phyloP scores from a whole-genome alignment of 2,888 invertebrate species.

The Nemurella pictetii region DNA sequence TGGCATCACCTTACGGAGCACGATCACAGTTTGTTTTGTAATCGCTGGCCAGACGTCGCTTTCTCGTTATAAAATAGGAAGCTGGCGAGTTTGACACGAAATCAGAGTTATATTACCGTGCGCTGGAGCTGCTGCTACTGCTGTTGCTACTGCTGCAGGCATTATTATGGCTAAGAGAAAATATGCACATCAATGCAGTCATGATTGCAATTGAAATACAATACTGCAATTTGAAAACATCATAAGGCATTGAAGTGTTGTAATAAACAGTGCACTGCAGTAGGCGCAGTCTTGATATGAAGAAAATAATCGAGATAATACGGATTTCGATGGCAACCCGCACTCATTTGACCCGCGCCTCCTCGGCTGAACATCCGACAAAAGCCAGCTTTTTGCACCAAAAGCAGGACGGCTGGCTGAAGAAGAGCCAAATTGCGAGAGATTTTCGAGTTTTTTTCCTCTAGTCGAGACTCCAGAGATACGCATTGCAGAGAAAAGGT shows the following conservation, averaged over 20 bases:
- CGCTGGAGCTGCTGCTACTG: too few species aligned
- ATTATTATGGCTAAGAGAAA: neutral
- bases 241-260: too few species aligned
- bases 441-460: neutral
- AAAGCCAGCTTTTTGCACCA: neutral
- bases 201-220: neutral
- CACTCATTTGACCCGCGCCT: too few species aligned
- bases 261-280: too few species aligned
- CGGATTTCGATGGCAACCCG: too few species aligned
- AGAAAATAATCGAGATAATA: too few species aligned
- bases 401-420: neutral
- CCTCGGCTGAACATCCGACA: too few species aligned
- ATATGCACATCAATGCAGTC: neutral
- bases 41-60: neutral
- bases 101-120: neutral
- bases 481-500: constrained; percentile 19
- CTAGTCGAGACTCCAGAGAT: neutral
- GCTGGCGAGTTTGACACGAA: neutral
- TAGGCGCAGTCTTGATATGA: too few species aligned
- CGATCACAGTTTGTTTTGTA: too few species aligned
- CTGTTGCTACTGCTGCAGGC: too few species aligned
- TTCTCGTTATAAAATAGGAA: neutral
- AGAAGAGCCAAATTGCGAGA: neutral
- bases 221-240: neutral
- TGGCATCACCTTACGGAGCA: too few species aligned